A percentile compares a stretch with the other conserved stretches of the same genome.
Conservation (phyloP, 2,797 vertebrate genomes). For the Sebastes dallii region DNA sequence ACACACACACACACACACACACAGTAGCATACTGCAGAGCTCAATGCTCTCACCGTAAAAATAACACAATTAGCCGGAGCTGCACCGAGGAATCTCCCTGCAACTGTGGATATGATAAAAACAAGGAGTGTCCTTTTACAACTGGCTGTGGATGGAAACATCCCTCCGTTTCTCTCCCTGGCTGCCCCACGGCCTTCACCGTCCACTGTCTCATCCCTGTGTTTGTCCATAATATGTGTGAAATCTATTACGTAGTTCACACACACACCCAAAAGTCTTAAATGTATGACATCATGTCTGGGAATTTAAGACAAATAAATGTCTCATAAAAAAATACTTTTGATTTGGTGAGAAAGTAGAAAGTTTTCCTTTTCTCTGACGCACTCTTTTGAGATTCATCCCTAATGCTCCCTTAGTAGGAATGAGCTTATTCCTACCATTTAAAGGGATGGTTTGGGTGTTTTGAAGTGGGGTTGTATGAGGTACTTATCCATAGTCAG, state of each 20-base stretch:
- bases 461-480: no score
- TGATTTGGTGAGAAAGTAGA: conserved; percentile 12
- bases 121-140: conserved; percentile 30
- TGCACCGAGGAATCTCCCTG: conserved; percentile 21
- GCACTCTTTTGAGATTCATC: neutral
- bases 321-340: neutral
- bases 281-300: conserved; percentile 63
- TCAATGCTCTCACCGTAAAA: neutral
- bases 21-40: neutral
- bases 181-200: neutral
- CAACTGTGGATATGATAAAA: conserved; percentile 40
- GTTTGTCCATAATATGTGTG: conserved; percentile 5
- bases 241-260: conserved; percentile 2
- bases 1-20: no score
- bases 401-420: neutral
- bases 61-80: neutral
- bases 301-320: neutral
- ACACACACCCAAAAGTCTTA: conserved; percentile 19
- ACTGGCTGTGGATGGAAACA: neutral
- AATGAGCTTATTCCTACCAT: neutral
- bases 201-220: conserved; percentile 3
- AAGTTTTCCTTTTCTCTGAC: neutral
- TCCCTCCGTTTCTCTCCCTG: neutral
- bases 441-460: neutral
- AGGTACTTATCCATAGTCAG: no score